These are phyloP conservation scores for Rhodeus uyekii DNA, from an alignment of 2,797 vertebrate species.

Conservation along the genomic window DNA sequence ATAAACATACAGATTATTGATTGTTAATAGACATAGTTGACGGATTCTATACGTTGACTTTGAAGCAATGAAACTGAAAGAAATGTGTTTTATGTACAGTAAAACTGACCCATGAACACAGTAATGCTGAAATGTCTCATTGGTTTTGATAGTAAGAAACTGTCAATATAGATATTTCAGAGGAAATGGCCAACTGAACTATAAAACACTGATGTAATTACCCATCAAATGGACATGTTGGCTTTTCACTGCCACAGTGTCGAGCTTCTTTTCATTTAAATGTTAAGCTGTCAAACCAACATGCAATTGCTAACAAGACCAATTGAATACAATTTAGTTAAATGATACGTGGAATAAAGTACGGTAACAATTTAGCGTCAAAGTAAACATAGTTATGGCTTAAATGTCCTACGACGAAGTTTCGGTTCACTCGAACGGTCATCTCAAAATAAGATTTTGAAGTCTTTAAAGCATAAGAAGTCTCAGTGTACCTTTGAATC, in stretches of 20 bases:
- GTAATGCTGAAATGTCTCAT: background rate
- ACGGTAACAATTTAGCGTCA: background rate
- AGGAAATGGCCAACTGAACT: background rate
- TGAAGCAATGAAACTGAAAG: background rate
- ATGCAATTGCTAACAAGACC: background rate
- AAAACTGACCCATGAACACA: background rate
- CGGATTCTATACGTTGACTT: too few relatives aligned
- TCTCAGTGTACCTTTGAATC: background rate
- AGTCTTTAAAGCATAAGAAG: too few relatives aligned
- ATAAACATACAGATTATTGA: background rate
- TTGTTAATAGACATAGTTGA: background rate
- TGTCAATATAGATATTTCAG: too few relatives aligned
- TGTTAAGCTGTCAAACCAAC: background rate
- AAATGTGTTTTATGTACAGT: background rate
- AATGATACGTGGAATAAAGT: background rate
- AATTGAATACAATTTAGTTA: too few relatives aligned
- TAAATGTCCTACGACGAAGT: background rate
- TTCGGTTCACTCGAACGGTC: background rate
- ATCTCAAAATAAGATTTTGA: background rate
- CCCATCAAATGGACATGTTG: background rate
- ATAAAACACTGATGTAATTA: too few relatives aligned
- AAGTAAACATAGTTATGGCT: background rate
- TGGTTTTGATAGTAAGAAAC: background rate
- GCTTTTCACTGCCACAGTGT: too few relatives aligned
- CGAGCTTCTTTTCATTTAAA: background rate